Base-by-base conservation (phyloP, 2,797 vertebrate genomes). In the Lemur catta region DNA sequence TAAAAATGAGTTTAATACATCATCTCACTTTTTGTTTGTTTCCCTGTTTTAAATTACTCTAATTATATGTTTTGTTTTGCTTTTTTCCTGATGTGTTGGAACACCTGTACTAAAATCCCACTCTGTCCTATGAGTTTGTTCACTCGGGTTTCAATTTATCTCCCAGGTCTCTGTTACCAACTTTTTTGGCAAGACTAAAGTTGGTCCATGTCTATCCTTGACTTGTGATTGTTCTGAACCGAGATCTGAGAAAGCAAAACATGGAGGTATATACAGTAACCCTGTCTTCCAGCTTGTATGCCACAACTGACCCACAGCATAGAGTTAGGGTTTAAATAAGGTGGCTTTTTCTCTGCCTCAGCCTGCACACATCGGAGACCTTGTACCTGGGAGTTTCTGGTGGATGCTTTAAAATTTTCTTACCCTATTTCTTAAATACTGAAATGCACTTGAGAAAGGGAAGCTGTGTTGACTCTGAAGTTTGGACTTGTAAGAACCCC, bases 1-100 rank as follows among this genome's bases (percentile, higher is more conserved):
- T 95, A n/a, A 50, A 86, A 90, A 74, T 79, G 50, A 94, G 48
- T 82, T 86, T 71, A 90, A 93, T 59, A n/a, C 69, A 26, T 86
- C 43, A 46, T 95, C 38, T 89, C 46, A 55, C 4, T 61, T 82
- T 30, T 48, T 43, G 24, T 22, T 81, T 48, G 14, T 71, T 61
- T 92, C 14, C 15, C 69, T 12, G 18, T 50, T 90, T 94, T 71
- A 86, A 76, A 63, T 93, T 7, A 22, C 28, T 85, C 50, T 80
- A 41, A 76, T 63, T 48, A 18, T 63, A 41, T 84, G 2, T 30
- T 33, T 75, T 50, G 61, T 86, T 88, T 52, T 78, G 3, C n/a
- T 33, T 75, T 76, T 69, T 86, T 88, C 38, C n/a, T 24, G 24
- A 30, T 43, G 30, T 84, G 46, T 67, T 67, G 14, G 67, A 78